Base-by-base conservation (phyloP, 2,113 vertebrate species). In the Loxodonta africana region DNA sequence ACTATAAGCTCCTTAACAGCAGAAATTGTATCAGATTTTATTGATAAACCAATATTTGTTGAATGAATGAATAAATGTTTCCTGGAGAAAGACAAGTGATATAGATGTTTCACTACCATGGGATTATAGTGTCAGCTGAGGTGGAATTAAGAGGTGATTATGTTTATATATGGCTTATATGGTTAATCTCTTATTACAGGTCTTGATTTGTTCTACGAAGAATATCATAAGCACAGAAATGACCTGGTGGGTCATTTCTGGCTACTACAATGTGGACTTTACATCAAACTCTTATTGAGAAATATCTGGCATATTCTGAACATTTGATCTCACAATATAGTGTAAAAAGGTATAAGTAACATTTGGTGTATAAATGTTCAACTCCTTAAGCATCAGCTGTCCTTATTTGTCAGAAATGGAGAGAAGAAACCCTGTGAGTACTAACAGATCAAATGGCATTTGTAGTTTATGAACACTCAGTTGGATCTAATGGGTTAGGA, bases 341-440 rank as follows among this genome's bases (percentile, higher is more conserved):
- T 67, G 2, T 62, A 77, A 78, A 86, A 84, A 6, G 51, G 0
- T 80, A 18, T 2, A n/a, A 78, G 18, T 10, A 69, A 65, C 62
- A 80, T 25, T 94, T 83, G 96, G 83, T 95, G 71, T n/a, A 11
- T 81, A 3, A 0, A 62, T 28, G 0, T 33, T 89, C 62, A 88
- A 57, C 3, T 91, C 76, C 89, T 93, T 97, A 80, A 89, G 20
- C 65, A 78, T 95, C 91, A 98, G 95, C 80, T 82, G 97, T 94
- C 92, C 83, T 63, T 96, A 94, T 86, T 88, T 95, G 57, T 91
- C 83, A 11, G 12, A 85, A 78, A 88, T 78, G 97, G 97, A 83
- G 94, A 80, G 10, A 73, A 97, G 85, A 71, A 91, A n/a, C 53
- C 9, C 0, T 86, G 46, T 92, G 86, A 95, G 44, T 65, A 2